Base-by-base conservation (phyloP, 2,888 invertebrate genomes). In the Tortrix viridana region DNA sequence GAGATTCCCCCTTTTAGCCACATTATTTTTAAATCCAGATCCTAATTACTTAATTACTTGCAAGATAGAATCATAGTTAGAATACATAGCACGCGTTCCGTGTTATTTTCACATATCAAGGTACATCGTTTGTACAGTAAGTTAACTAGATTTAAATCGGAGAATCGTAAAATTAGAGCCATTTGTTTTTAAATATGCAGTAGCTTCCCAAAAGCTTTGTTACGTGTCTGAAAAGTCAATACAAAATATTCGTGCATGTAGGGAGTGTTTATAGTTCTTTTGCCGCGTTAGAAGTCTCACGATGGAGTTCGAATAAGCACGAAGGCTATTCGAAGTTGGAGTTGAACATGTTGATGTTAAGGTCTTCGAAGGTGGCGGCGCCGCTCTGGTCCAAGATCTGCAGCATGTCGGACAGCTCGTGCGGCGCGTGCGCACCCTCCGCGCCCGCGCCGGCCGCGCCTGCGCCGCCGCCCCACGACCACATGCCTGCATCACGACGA, bases 341-440 rank as follows among this genome's bases (percentile, higher is more conserved):
- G 83, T 96, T 97, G 86, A 98, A 98, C 97, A 98, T 98, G 77
- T 95, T 95, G 73, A 98, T 94, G 80, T 96, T 96, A 76, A 98
- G 93, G 86, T 98, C 98, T 84, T 97, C 97, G 84, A 98, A 98
- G 26, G 96, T 95, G 63, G 96, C 93, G 43, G 96, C 94, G 55
- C 95, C 96, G 75, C 95, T 95, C 83, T 97, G 97, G 88, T 97
- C 97, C 61, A 98, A 91, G 95, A 98, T 97, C 88, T 98, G 97
- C 75, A 98, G 92, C 97, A 98, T 97, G 79, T 98, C 98, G 16
- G 97, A 96, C 61, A 98, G 94, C 89, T 97, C 97, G 69, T 93
- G 93, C 44, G 95, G 94, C 46, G 94, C 94, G 61, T 94, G 94
- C 38, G 83, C 77, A 0, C 79, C 86, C 65, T 83, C 86, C 26